phyloP scores from a whole-genome alignment of 1,140 invertebrate genomes.

The Octopus bimaculoides region DNA sequence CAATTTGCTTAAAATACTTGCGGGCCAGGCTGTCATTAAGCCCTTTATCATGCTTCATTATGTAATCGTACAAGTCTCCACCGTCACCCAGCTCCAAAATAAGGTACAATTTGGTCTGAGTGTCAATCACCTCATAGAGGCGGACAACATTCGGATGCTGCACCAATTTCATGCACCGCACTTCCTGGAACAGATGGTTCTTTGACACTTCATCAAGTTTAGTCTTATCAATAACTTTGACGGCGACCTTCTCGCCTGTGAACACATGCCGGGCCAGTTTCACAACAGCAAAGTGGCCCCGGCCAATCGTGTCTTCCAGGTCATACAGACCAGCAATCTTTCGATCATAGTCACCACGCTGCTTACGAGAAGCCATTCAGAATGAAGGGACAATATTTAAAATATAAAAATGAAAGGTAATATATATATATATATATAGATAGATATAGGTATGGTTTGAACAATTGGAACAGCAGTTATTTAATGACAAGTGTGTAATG shows the following conservation, averaged over 20 bases:
- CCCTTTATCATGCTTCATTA: conserved; percentile 85
- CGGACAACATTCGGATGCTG: conserved; percentile 98
- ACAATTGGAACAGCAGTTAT: background rate
- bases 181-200: conserved; percentile 92
- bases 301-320: conserved; percentile 79
- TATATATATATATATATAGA: too few relatives aligned
- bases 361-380: conserved; percentile 34
- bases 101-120: conserved; percentile 69
- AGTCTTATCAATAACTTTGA: conserved; percentile 92
- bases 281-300: conserved; percentile 97
- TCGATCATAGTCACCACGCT: conserved; percentile 63
- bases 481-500: background rate
- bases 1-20: conserved; percentile 92
- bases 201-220: conserved; percentile 96
- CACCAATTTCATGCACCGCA: conserved; percentile 97
- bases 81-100: conserved; percentile 98
- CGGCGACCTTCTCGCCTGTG: conserved; percentile 94
- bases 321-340: conserved; percentile 97
- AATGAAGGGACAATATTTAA: too few relatives aligned
- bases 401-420: background rate
- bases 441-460: background rate
- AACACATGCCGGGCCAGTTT: conserved; percentile 98
- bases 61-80: conserved; percentile 98
- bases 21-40: conserved; percentile 72
- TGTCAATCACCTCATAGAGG: conserved; percentile 99